Evolutionary conservation across 2,888 invertebrate genomes (phyloP).

Genomic region (Magallana nippona): DNA sequence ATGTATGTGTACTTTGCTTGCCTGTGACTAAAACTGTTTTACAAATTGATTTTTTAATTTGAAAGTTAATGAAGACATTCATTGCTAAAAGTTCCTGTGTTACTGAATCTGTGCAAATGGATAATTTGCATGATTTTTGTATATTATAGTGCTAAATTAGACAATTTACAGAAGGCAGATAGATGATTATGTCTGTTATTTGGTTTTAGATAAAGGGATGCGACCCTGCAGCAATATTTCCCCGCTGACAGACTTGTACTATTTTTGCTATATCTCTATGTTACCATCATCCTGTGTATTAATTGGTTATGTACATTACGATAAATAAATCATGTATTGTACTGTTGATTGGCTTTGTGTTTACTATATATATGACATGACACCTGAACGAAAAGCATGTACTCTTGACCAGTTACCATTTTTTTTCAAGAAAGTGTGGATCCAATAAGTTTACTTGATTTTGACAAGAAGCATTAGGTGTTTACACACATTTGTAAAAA

Average conservation of each 20-base stretch:
- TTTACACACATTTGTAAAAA: too few species aligned
- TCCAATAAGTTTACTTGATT: too few species aligned
- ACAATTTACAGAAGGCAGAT: background rate
- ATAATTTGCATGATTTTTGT: slow-evolving; percentile 19
- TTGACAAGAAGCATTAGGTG: too few species aligned
- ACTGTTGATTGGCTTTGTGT: background rate
- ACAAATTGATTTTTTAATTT: background rate
- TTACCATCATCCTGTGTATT: slow-evolving; percentile 14
- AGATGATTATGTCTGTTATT: background rate
- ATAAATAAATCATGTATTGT: slow-evolving; percentile 33
- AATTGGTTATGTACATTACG: slow-evolving; percentile 25
- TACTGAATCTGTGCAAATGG: slow-evolving; percentile 6
- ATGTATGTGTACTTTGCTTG: background rate
- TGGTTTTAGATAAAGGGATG: slow-evolving; percentile 3
- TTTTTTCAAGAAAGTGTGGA: too few species aligned
- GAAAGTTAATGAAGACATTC: background rate
- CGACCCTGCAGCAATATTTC: background rate
- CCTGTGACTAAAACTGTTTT: slow-evolving; percentile 1
- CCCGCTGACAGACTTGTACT: slow-evolving; percentile 5
- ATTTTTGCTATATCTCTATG: slow-evolving; percentile 25
- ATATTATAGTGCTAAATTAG: background rate
- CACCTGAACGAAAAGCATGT: too few species aligned
- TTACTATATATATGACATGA: too few species aligned
- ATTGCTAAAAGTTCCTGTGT: background rate
- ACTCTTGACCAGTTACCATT: too few species aligned